phyloP scores from a whole-genome alignment of 1,140 invertebrate species.

The Aradophagus sp. region DNA sequence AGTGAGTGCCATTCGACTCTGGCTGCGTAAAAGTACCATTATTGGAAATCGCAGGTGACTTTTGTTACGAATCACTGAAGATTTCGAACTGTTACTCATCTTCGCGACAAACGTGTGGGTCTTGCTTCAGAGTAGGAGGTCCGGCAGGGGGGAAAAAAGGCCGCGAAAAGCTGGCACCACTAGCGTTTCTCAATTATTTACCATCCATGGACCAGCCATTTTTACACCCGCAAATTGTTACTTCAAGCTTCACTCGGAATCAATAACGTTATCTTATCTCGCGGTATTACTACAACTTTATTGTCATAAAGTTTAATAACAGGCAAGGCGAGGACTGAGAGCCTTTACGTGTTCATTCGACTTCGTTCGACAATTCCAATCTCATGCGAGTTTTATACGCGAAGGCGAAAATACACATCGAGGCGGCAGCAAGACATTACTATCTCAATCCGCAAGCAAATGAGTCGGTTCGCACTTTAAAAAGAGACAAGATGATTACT shows the following conservation, averaged over 20 bases:
- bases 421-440: constrained; percentile 66
- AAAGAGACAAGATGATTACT: constrained; percentile 61
- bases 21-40: too few relatives aligned
- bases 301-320: constrained; percentile 36
- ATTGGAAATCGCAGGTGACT: too few relatives aligned
- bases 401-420: constrained; percentile 67
- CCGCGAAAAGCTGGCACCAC: too few relatives aligned
- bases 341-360: constrained; percentile 58
- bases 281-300: constrained; percentile 30
- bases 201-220: too few relatives aligned
- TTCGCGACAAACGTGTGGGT: too few relatives aligned
- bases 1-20: too few relatives aligned
- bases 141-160: too few relatives aligned
- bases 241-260: constrained; percentile 6
- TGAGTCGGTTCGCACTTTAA: constrained; percentile 64
- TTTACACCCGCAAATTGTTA: too few relatives aligned
- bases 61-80: too few relatives aligned
- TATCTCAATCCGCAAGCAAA: constrained; percentile 74
- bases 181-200: too few relatives aligned
- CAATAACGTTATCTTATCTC: constrained; percentile 26
- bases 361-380: constrained; percentile 68
- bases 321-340: constrained; percentile 46
- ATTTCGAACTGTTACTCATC: too few relatives aligned
- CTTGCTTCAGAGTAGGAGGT: too few relatives aligned
- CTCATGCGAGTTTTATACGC: constrained; percentile 62